Evolutionary conservation across 2,888 invertebrate genomes (phyloP).

Genomic region (Xestobium rufovillosum): DNA sequence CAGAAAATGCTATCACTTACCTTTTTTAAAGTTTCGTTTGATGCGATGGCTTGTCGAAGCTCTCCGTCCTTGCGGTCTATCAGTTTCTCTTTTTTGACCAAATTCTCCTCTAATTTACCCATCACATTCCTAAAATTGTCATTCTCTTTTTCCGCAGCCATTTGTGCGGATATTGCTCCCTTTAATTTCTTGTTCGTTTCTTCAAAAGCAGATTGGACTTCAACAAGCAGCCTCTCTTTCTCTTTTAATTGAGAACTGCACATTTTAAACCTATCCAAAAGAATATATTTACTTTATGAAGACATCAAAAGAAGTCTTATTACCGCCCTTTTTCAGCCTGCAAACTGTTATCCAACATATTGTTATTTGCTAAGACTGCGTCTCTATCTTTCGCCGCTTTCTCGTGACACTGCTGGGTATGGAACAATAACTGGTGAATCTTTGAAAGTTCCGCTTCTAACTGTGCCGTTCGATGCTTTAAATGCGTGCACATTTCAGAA

Average conservation of each 20-base stretch:
- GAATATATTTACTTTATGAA: too few species aligned
- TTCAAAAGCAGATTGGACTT: slow-evolving; percentile 24
- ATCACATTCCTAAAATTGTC: slow-evolving; percentile 29
- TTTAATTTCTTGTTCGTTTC: slow-evolving; percentile 23
- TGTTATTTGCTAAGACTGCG: slow-evolving; percentile 22
- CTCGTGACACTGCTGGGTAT: slow-evolving; percentile 47
- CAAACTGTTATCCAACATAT: slow-evolving; percentile 22
- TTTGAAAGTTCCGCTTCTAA: slow-evolving; percentile 44
- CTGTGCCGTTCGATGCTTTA: slow-evolving; percentile 47
- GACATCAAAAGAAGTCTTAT: slow-evolving; percentile 6
- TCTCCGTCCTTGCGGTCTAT: slow-evolving; percentile 34
- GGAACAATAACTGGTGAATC: slow-evolving; percentile 45
- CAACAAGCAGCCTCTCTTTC: slow-evolving; percentile 28
- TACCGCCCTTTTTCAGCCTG: slow-evolving; percentile 28
- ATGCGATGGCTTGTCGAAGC: slow-evolving; percentile 28
- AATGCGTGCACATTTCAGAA: slow-evolving; percentile 44
- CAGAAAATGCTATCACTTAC: slow-evolving; percentile 25
- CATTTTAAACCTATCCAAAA: slow-evolving; percentile 22
- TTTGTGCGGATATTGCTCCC: slow-evolving; percentile 19
- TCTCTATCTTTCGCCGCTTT: slow-evolving; percentile 36
- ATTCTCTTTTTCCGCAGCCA: slow-evolving; percentile 29
- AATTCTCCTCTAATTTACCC: slow-evolving; percentile 33
- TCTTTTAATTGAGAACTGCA: slow-evolving; percentile 22
- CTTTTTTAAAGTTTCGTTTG: slow-evolving; percentile 30
- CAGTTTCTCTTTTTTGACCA: slow-evolving; percentile 34